phyloP scores from a whole-genome alignment of 1,140 invertebrate genomes.

The Drosophila nannoptera region DNA sequence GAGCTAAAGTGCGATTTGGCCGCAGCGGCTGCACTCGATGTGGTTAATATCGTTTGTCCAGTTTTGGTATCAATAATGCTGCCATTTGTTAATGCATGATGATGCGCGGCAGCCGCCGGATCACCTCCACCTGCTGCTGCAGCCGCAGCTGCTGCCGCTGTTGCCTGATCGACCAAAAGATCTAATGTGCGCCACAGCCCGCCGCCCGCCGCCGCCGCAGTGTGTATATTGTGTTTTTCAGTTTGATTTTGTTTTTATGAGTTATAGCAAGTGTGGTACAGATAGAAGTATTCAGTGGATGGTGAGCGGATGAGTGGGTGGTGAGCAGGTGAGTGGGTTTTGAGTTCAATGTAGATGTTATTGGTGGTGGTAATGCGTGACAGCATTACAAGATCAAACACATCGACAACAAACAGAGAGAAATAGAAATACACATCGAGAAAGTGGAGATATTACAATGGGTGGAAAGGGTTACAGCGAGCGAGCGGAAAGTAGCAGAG shows the following conservation, averaged over 20 bases:
- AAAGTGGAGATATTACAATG: conserved; percentile 28
- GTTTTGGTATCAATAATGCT: conserved; percentile 77
- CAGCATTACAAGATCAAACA: conserved; percentile 58
- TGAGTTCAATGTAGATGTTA: background rate
- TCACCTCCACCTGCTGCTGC: conserved; percentile 62
- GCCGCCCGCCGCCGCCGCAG: conserved; percentile 33
- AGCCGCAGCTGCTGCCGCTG: conserved; percentile 66
- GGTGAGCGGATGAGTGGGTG: background rate
- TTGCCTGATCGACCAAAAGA: conserved; percentile 75
- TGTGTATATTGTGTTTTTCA: conserved; percentile 1
- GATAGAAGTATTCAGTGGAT: background rate
- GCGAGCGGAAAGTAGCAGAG: conserved; percentile 56
- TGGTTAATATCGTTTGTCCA: conserved; percentile 74
- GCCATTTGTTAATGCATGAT: conserved; percentile 73
- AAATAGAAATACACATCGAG: conserved; percentile 39
- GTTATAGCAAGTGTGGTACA: conserved; percentile 14
- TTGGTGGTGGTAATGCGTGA: conserved; percentile 23
- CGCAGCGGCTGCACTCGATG: conserved; percentile 65
- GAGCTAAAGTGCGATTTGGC: conserved; percentile 81
- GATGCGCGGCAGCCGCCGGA: conserved; percentile 62
- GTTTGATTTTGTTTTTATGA: conserved; percentile 4
- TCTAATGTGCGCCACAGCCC: conserved; percentile 53
- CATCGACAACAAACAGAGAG: conserved; percentile 30
- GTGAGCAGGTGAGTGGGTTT: background rate
- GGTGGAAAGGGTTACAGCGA: conserved; percentile 41